Percentiles rank a stretch among this genome's conserved stretches.
Evolutionary conservation across 2,113 vertebrate genomes (phyloP).

Genomic region (Ondatra zibethicus): DNA sequence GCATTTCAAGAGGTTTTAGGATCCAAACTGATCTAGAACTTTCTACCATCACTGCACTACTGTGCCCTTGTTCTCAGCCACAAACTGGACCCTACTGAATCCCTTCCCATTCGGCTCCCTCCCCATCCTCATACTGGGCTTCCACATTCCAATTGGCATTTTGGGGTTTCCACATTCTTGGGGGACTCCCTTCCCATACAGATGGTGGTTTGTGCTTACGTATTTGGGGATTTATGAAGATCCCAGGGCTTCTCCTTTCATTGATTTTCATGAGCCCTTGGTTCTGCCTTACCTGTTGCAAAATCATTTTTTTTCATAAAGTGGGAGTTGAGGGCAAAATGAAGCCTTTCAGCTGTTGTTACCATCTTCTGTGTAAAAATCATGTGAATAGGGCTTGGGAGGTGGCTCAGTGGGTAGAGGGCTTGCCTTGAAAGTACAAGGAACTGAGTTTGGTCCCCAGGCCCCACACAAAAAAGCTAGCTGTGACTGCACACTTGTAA

Average conservation of each 20-base stretch:
- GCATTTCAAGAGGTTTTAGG: neutral
- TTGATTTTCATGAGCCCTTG: constrained; percentile 2
- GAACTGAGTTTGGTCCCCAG: neutral
- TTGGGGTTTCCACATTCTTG: neutral
- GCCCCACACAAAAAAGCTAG: neutral
- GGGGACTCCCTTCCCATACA: neutral
- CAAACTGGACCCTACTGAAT: neutral
- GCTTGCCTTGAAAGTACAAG: neutral
- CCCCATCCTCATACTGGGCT: neutral
- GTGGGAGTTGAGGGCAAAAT: neutral
- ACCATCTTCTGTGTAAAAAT: neutral
- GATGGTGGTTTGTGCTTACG: neutral
- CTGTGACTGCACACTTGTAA: neutral
- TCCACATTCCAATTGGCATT: neutral
- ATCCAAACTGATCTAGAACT: neutral
- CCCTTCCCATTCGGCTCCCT: neutral
- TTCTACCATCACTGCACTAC: neutral
- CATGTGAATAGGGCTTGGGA: neutral
- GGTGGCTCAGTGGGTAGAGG: neutral
- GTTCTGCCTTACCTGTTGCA: neutral
- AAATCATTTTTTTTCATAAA: neutral
- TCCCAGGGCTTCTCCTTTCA: neutral
- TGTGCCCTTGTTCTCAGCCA: neutral
- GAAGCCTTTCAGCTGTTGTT: neutral
- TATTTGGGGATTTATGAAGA: neutral